Conservation (phyloP, 92 coral and sea anemone species). For the Montipora capitata region DNA sequence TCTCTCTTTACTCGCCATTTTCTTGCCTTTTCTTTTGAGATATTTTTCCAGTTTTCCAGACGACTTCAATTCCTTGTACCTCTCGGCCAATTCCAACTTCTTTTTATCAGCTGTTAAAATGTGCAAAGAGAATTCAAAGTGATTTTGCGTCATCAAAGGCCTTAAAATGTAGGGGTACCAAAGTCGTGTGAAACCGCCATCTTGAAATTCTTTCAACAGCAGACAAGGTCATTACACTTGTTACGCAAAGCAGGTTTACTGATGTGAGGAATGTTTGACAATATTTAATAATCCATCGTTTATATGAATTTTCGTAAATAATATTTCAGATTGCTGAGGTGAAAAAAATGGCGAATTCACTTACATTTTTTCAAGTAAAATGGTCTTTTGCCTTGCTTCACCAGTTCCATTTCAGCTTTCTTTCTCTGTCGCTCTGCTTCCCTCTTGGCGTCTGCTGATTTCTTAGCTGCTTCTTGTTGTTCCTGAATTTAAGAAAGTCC, state of each 20-base stretch:
- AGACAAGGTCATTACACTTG: too few relatives aligned
- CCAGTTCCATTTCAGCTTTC: slow-evolving; percentile 85
- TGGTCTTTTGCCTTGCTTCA: slow-evolving; percentile 97
- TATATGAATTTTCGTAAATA: too few relatives aligned
- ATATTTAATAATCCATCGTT: too few relatives aligned
- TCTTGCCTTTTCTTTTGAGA: slow-evolving; percentile 88
- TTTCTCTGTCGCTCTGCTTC: slow-evolving; percentile 83
- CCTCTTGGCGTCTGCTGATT: slow-evolving; percentile 61
- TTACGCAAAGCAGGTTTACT: too few relatives aligned
- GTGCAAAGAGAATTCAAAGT: neutral
- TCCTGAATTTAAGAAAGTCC: slow-evolving; percentile 55
- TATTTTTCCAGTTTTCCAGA: slow-evolving; percentile 90
- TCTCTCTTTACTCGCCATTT: slow-evolving; percentile 92
- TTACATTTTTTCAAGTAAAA: slow-evolving; percentile 95
- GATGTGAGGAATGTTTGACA: too few relatives aligned
- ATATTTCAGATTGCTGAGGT: too few relatives aligned
- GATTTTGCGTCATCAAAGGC: neutral
- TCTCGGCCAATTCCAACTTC: slow-evolving; percentile 94
- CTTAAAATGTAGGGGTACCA: too few relatives aligned
- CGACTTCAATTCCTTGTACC: slow-evolving; percentile 86
- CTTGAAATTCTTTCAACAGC: too few relatives aligned
- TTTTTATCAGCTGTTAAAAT: slow-evolving; percentile 85
- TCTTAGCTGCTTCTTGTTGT: slow-evolving; percentile 78
- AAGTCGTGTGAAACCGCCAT: too few relatives aligned
- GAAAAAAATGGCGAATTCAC: slow-evolving; percentile 1